Evolutionary conservation across 2,888 invertebrate genomes (phyloP).

Genomic region (Prosopocoilus inquinatus): DNA sequence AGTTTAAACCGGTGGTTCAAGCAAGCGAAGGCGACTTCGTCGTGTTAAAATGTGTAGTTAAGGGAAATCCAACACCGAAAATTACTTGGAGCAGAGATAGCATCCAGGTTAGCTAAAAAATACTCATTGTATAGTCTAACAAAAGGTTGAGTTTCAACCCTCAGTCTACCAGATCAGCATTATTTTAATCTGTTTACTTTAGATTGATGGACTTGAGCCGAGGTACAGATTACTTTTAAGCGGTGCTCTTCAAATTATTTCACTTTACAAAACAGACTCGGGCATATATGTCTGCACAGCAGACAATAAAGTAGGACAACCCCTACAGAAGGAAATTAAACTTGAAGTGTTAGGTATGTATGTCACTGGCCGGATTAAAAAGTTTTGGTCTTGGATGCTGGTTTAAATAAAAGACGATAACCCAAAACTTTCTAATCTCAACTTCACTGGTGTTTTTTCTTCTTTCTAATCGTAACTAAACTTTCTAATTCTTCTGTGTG

Average conservation of each 20-base stretch:
- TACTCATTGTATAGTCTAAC: too few relatives aligned
- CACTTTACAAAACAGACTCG: constrained; percentile 74
- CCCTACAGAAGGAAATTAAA: constrained; percentile 66
- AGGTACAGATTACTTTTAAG: constrained; percentile 70
- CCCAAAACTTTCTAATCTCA: neutral
- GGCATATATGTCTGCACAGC: constrained; percentile 86
- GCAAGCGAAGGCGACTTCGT: constrained; percentile 73
- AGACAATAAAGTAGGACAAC: constrained; percentile 71
- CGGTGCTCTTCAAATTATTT: constrained; percentile 76
- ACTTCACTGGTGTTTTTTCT: neutral
- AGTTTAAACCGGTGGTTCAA: constrained; percentile 57
- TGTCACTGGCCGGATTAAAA: too few relatives aligned
- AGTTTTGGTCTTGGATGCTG: too few relatives aligned
- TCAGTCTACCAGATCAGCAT: neutral
- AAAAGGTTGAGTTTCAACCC: neutral
- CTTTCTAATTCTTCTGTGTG: neutral
- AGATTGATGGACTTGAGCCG: constrained; percentile 74
- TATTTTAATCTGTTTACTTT: too few relatives aligned
- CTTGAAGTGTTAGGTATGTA: constrained; percentile 72
- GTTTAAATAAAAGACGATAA: too few relatives aligned
- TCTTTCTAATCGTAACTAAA: neutral
- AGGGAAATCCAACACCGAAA: constrained; percentile 73
- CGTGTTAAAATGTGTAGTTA: constrained; percentile 71
- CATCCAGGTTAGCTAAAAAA: constrained; percentile 59
- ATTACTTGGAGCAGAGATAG: constrained; percentile 76